Evolutionary conservation across 2,888 invertebrate species (phyloP).

Genomic region (Halocaridina rubra): DNA sequence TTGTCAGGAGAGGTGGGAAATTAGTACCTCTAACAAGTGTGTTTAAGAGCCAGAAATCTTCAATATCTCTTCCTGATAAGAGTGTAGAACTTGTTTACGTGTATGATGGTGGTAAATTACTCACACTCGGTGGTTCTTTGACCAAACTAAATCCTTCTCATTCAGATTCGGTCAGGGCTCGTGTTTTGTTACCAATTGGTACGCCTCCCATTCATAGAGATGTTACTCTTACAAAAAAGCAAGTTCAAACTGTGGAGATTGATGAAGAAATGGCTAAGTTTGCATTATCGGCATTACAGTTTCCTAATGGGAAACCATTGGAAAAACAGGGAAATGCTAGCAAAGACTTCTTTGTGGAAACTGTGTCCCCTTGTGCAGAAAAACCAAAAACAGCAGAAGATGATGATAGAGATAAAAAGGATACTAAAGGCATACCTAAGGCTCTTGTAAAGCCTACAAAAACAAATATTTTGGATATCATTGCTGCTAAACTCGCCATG

Average conservation of each 20-base stretch:
- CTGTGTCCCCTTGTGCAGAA: too few species aligned
- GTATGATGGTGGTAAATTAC: slow-evolving; percentile 55
- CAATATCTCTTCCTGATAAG: background rate
- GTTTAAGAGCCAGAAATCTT: slow-evolving; percentile 36
- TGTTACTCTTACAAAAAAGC: slow-evolving; percentile 12
- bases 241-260: slow-evolving; percentile 59
- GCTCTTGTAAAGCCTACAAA: slow-evolving; percentile 35
- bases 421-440: background rate
- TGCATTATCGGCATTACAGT: slow-evolving; percentile 57
- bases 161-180: slow-evolving; percentile 46
- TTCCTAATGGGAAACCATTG: slow-evolving; percentile 13
- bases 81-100: slow-evolving; percentile 58
- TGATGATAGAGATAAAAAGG: background rate
- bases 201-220: slow-evolving; percentile 19
- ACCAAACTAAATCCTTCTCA: slow-evolving; percentile 59
- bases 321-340: background rate
- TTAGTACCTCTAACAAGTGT: slow-evolving; percentile 57
- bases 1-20: slow-evolving; percentile 54
- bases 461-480: slow-evolving; percentile 59
- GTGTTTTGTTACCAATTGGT: slow-evolving; percentile 53
- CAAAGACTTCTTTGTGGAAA: background rate
- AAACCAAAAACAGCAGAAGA: background rate
- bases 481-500: slow-evolving; percentile 58
- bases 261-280: slow-evolving; percentile 61
- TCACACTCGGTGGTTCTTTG: slow-evolving; percentile 56